A percentile compares a stretch with the other conserved stretches of the same genome.
phyloP scores from a whole-genome alignment of 35 echinoderm and acorn worm genomes.

The Anneissia japonica region DNA sequence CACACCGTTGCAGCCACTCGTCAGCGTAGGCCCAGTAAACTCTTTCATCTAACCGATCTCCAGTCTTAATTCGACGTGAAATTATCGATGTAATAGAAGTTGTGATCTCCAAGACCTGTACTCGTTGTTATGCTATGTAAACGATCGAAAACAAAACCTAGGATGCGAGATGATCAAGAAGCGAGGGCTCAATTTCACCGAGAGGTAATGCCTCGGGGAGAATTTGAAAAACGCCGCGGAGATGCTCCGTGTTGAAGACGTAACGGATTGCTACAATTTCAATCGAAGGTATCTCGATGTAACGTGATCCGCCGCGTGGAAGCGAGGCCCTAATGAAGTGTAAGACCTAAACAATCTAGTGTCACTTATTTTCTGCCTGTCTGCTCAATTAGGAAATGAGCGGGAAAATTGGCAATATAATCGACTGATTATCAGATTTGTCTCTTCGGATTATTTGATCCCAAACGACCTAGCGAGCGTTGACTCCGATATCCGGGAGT shows the following conservation, averaged over 20 bases:
- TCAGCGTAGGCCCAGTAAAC: neutral
- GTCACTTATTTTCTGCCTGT: neutral
- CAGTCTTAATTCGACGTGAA: neutral
- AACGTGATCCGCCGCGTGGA: neutral
- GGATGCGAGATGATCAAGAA: neutral
- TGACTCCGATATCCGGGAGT: neutral
- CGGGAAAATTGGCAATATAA: slow-evolving; percentile 1
- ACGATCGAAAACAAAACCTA: neutral
- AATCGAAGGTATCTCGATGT: neutral
- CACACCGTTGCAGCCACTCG: neutral
- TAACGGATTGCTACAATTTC: neutral
- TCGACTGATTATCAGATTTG: neutral
- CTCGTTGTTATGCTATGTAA: neutral
- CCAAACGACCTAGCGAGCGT: neutral
- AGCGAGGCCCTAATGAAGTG: neutral
- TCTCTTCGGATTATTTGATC: neutral
- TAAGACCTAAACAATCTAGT: neutral
- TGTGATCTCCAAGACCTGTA: neutral
- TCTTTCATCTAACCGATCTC: neutral
- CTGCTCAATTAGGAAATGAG: neutral
- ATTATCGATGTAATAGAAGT: neutral
- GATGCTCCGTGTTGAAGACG: neutral
- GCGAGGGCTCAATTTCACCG: neutral
- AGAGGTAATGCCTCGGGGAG: neutral
- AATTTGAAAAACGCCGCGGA: neutral